phyloP scores from a whole-genome alignment of 2,888 invertebrate genomes.

The Toxonevra muliebris region DNA sequence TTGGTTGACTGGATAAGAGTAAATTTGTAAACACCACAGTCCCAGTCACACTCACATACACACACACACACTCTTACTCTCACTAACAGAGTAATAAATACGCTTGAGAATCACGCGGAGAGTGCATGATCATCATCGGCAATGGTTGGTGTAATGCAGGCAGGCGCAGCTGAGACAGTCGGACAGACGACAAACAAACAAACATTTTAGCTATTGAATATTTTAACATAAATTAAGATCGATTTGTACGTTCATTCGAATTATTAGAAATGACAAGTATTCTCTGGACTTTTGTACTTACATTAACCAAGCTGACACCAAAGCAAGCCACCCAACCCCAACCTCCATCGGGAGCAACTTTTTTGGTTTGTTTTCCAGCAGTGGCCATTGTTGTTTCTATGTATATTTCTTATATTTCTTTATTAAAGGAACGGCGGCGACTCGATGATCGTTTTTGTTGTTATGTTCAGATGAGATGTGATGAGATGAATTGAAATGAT shows the following conservation, averaged over 20 bases:
- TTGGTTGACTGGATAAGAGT: background rate
- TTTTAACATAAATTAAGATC: too few species aligned
- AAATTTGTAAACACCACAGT: background rate
- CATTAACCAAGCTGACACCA: conserved; percentile 85
- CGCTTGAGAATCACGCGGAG: background rate
- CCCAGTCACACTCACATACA: too few species aligned
- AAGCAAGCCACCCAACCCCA: conserved; percentile 91
- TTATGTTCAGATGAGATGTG: background rate
- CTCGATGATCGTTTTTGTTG: background rate
- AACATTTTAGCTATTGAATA: too few species aligned
- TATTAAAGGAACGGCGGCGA: background rate
- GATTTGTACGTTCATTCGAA: too few species aligned
- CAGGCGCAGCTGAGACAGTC: background rate
- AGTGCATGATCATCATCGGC: background rate
- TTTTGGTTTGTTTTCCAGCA: conserved; percentile 61
- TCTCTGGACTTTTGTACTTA: conserved; percentile 67
- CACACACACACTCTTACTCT: background rate
- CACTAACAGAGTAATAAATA: background rate
- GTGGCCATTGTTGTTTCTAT: background rate
- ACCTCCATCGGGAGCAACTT: conserved; percentile 86
- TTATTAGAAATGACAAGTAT: too few species aligned
- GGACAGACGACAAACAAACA: background rate
- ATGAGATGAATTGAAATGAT: background rate
- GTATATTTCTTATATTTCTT: conserved; percentile 16
- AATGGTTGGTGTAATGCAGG: too few species aligned